These are phyloP conservation scores for Acronicta psi DNA, from an alignment of 2,888 invertebrate species.

Conservation along the genomic window DNA sequence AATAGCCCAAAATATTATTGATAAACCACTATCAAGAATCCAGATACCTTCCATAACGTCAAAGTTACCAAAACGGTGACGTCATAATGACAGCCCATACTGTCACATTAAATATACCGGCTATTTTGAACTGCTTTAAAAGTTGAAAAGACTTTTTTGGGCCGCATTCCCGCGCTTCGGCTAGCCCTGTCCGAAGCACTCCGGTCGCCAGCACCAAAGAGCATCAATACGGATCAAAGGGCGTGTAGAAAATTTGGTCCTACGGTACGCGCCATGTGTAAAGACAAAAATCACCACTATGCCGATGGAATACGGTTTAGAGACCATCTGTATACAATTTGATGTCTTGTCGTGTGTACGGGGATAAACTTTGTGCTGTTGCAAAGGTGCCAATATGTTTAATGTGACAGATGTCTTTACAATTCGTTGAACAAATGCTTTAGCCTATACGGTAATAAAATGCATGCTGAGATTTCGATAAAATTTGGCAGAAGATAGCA, in stretches of 20 bases:
- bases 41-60: no score
- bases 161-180: not conserved
- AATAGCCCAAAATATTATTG: no score
- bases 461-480: no score
- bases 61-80: not conserved
- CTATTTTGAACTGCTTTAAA: not conserved
- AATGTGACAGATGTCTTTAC: conserved; percentile 24
- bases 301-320: no score
- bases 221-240: not conserved
- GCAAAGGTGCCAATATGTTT: not conserved
- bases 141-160: conserved; percentile 18
- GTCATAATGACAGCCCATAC: not conserved
- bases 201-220: not conserved
- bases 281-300: no score
- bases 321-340: no score
- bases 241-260: not conserved
- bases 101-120: not conserved
- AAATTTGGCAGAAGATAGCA: no score
- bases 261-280: no score
- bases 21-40: no score
- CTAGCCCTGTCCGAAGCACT: not conserved
- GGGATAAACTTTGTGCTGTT: not conserved
- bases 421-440: conserved; percentile 18
- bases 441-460: no score
- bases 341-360: no score